Conservation (phyloP, 2,888 invertebrate genomes). For the Macrosoma leucophasiata region DNA sequence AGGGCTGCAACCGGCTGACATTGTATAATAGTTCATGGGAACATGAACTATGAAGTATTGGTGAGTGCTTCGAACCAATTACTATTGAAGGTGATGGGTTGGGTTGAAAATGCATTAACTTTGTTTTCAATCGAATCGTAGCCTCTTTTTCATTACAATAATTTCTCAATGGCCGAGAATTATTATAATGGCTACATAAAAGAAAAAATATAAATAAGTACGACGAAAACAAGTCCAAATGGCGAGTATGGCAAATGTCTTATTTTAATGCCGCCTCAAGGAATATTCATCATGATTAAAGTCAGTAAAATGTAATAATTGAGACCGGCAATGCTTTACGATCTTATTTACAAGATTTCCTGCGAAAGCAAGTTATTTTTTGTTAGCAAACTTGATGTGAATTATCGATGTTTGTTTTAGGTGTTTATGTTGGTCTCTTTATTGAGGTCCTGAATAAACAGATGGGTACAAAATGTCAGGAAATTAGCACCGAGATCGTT, state of each 20-base stretch:
- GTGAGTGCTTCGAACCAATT: slow-evolving; percentile 34
- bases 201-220: too few relatives aligned
- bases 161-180: too few relatives aligned
- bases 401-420: slow-evolving; percentile 50
- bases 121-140: too few relatives aligned
- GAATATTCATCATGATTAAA: slow-evolving; percentile 56
- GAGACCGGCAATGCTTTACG: slow-evolving; percentile 52
- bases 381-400: slow-evolving; percentile 44
- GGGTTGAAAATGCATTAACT: too few relatives aligned
- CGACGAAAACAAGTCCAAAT: too few relatives aligned
- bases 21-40: slow-evolving; percentile 46
- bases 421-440: slow-evolving; percentile 41
- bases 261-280: too few relatives aligned
- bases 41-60: slow-evolving; percentile 31
- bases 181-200: too few relatives aligned
- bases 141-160: too few relatives aligned
- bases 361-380: slow-evolving; percentile 45
- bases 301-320: slow-evolving; percentile 58
- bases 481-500: slow-evolving; percentile 31
- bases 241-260: slow-evolving; percentile 24
- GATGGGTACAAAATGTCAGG: slow-evolving; percentile 28
- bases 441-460: slow-evolving; percentile 47
- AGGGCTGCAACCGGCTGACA: slow-evolving; percentile 35
- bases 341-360: slow-evolving; percentile 55
- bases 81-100: too few relatives aligned